phyloP scores from a whole-genome alignment of 2,888 invertebrate species.

The Bedellia somnulentella region DNA sequence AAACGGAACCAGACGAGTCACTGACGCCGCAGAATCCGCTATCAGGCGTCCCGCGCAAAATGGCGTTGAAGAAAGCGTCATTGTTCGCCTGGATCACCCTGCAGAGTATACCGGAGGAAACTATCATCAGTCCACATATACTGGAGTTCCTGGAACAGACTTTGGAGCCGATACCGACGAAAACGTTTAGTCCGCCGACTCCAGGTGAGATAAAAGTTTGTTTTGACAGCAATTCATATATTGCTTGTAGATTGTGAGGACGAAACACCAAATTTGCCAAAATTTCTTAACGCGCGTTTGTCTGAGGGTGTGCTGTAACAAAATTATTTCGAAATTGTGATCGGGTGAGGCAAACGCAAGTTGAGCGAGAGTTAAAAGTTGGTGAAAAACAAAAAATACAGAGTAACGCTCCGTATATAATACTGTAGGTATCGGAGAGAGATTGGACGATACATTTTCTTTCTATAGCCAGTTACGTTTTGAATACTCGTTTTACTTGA shows the following conservation, averaged over 20 bases:
- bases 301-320: too few species aligned
- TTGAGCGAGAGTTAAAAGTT: too few species aligned
- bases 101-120: conserved; percentile 96
- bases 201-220: conserved; percentile 21
- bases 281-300: too few species aligned
- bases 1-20: conserved; percentile 67
- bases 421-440: too few species aligned
- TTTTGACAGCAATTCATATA: conserved; percentile 18
- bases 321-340: too few species aligned
- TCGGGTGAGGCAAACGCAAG: too few species aligned
- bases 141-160: conserved; percentile 97
- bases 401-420: too few species aligned
- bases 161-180: conserved; percentile 88
- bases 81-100: conserved; percentile 95
- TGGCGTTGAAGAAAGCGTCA: conserved; percentile 82
- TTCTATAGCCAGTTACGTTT: too few species aligned
- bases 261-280: neutral
- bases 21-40: conserved; percentile 31
- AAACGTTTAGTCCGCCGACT: conserved; percentile 42
- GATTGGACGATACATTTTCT: too few species aligned
- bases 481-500: too few species aligned
- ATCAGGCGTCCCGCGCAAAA: conserved; percentile 33
- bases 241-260: neutral
- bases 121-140: conserved; percentile 95
- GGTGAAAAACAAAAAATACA: too few species aligned